Conservation (phyloP, 1,140 invertebrate genomes). For the Druon quercuslanigerum region DNA sequence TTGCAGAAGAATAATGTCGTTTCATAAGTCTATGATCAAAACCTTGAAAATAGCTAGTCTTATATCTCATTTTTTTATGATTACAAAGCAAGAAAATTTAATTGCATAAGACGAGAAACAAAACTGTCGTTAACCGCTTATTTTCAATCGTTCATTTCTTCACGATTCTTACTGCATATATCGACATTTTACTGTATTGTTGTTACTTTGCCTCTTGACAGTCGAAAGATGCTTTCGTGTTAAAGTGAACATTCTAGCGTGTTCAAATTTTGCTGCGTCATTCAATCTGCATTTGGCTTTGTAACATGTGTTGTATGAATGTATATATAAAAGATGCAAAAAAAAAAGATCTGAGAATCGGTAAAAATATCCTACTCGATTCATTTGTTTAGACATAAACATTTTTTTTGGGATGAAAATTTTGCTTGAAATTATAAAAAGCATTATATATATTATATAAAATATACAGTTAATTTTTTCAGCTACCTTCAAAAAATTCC, state of each 20-base stretch:
- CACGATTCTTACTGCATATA: no score
- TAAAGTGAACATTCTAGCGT: background rate
- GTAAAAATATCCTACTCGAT: no score
- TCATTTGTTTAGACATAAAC: no score
- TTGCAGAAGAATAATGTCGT: background rate
- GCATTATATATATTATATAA: no score
- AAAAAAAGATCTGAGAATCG: no score
- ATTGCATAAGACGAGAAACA: background rate
- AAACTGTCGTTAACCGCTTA: background rate
- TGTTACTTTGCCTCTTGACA: background rate
- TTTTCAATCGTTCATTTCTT: background rate
- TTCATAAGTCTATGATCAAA: background rate
- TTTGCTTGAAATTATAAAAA: no score
- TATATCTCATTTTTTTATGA: background rate
- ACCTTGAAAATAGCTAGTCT: background rate
- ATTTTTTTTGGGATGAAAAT: no score
- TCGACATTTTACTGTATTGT: background rate
- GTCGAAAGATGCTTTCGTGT: background rate
- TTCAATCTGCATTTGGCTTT: background rate
- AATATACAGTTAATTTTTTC: no score
- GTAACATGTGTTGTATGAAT: background rate
- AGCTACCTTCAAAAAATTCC: no score
- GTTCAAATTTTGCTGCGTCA: slow-evolving; percentile 2
- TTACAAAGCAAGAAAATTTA: background rate
- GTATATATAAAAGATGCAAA: background rate